Evolutionary conservation across 2,888 invertebrate genomes (phyloP).

Genomic region (Emmelina monodactyla): DNA sequence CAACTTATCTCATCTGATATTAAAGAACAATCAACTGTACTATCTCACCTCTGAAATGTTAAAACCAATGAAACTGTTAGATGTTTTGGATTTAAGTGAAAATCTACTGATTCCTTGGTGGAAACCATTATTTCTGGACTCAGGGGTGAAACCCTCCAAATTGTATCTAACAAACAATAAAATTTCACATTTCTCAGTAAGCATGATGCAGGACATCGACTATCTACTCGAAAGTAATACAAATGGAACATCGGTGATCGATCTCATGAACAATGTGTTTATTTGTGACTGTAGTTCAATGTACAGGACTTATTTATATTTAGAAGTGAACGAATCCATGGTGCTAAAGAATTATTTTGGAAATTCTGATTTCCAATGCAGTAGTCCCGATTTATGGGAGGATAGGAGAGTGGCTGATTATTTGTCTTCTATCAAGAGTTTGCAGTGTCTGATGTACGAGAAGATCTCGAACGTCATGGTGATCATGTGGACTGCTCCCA

Average conservation of each 20-base stretch:
- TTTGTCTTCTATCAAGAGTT: constrained; percentile 37
- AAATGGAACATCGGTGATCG: constrained; percentile 32
- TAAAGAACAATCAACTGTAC: constrained; percentile 54
- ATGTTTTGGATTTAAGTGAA: constrained; percentile 55
- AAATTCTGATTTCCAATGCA: constrained; percentile 42
- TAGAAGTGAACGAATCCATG: constrained; percentile 38
- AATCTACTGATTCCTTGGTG: constrained; percentile 64
- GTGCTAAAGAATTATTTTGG: constrained; percentile 36
- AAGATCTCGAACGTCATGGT: constrained; percentile 43
- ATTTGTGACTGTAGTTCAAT: constrained; percentile 61
- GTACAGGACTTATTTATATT: constrained; percentile 46
- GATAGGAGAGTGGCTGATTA: constrained; percentile 45
- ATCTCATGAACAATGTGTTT: constrained; percentile 61
- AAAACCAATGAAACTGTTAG: constrained; percentile 41
- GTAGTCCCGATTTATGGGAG: constrained; percentile 53
- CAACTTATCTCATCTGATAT: constrained; percentile 52
- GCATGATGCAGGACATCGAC: constrained; percentile 66
- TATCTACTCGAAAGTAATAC: constrained; percentile 39
- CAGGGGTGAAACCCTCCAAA: constrained; percentile 40
- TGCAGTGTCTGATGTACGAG: constrained; percentile 44
- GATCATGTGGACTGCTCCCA: constrained; percentile 45
- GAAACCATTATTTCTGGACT: constrained; percentile 47
- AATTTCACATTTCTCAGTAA: constrained; percentile 57
- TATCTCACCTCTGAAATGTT: constrained; percentile 46
- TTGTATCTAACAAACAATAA: constrained; percentile 61